These are phyloP conservation scores for Diuraphis noxia DNA, from an alignment of 1,140 invertebrate species.

Conservation along the genomic window DNA sequence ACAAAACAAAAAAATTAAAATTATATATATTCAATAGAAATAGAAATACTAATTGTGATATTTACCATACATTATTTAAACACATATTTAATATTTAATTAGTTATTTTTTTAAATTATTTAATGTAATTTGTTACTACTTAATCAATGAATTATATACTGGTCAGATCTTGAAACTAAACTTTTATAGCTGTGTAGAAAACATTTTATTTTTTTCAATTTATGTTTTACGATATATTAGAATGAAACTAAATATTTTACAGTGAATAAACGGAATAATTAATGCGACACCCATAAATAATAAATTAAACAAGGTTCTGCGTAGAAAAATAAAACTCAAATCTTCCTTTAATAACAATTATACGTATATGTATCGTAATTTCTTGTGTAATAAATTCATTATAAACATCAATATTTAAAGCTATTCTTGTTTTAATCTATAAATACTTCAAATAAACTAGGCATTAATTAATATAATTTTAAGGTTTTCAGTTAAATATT, in stretches of 20 bases:
- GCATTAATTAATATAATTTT: not conserved
- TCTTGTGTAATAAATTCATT: not conserved
- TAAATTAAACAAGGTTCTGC: not conserved
- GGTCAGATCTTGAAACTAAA: not conserved
- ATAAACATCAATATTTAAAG: not conserved
- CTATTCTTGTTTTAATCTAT: not conserved
- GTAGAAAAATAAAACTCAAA: not conserved
- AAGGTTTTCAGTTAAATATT: not conserved
- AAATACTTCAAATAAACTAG: not conserved
- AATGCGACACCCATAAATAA: not conserved
- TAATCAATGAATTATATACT: not conserved
- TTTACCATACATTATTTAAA: not conserved
- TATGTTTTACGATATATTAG: not conserved
- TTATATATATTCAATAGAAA: not conserved
- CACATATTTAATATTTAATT: not conserved
- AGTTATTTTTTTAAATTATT: not conserved
- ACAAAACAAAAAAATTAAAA: not conserved
- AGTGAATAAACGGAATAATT: not conserved
- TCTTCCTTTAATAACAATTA: not conserved
- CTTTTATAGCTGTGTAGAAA: not conserved
- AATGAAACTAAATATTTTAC: not conserved
- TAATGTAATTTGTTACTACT: not conserved
- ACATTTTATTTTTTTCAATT: not conserved
- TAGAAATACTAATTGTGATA: not conserved
- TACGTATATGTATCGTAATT: not conserved